Evolutionary conservation across 2,888 invertebrate species (phyloP), one percentile per base, ranked within the genome.

Genomic region (Myopa testacea): DNA sequence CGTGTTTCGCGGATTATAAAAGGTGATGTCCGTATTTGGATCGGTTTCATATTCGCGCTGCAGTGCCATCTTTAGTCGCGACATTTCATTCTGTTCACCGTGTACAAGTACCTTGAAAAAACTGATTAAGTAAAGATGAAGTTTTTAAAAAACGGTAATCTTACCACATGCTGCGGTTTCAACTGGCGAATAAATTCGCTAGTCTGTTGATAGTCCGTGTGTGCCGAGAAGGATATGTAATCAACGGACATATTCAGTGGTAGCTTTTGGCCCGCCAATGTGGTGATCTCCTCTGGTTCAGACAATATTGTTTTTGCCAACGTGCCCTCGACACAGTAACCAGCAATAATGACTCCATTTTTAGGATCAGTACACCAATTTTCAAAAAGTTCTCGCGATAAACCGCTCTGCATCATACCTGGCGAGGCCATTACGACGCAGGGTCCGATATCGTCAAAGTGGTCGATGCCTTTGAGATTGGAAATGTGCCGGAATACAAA

Each of bases 391-490:
- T 99, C 99, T 52, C 99, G 91, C 0, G 98, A 98, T 37, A 99
- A 90, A 0, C 99, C 99, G 84, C 96, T 98, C 91, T 99, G 99
- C 96, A 99, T 96, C 99, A 99, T 99, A 87, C 99, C 99, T 0
- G 99, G 99, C 0, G 97, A 97, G 1, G 99, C 99, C 95, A 99
- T 96, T 40, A 99, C 95, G n/a, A 99, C 99, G 86, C 99, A 99
- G 0, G 99, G 99, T 0, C 99, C 99, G 77, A 98, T 96, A 90
- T 99, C 99, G 85, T 99, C 99, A 90, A 99, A 99, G 90, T 99
- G 98, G 88, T 99, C 99, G 85, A 99, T 98, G 65, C 98, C 87
- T 76, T 97, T 97, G 4, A 97, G 89, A 88, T 97, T 97, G 1
- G 96, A 96, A 82, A 99, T 99, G 88, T 99, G 99, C 81, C 97